Evolutionary conservation across 2,113 vertebrate species (phyloP).

Genomic region (Engystomops pustulosus): DNA sequence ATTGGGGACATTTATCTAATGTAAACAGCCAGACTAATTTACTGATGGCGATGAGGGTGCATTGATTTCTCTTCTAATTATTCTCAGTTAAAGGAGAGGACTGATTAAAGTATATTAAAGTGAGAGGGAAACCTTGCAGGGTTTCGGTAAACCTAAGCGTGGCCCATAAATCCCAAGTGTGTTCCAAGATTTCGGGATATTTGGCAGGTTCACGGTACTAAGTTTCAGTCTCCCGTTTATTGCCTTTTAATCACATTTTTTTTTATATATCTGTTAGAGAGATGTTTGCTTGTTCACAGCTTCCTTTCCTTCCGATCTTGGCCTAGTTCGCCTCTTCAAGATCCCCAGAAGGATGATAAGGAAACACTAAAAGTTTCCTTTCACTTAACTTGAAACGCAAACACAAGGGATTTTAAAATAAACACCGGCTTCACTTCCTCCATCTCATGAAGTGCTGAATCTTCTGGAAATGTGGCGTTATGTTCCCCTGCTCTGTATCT

Average conservation of each 20-base stretch:
- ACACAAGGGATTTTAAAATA: constrained; percentile 36
- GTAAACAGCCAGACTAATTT: neutral
- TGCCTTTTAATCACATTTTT: constrained; percentile 42
- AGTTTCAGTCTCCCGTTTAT: neutral
- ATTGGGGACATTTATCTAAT: neutral
- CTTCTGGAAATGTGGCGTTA: constrained; percentile 1
- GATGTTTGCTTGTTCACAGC: constrained; percentile 52
- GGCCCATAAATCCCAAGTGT: neutral
- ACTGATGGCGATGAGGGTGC: neutral
- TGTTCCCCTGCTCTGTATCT: constrained; percentile 23
- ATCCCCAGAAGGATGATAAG: constrained; percentile 56
- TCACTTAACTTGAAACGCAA: constrained; percentile 48
- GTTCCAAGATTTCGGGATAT: neutral
- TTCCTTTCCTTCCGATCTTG: constrained; percentile 53
- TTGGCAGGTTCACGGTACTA: neutral
- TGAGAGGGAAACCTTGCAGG: neutral
- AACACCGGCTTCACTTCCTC: constrained; percentile 30
- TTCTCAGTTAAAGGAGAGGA: neutral
- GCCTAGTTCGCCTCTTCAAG: constrained; percentile 33
- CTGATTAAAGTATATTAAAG: neutral
- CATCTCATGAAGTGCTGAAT: neutral
- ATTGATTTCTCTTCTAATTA: neutral
- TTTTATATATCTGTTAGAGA: constrained; percentile 26
- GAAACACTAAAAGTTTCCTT: constrained; percentile 56
- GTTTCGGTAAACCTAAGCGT: neutral